Evolutionary conservation across 2,888 invertebrate genomes (phyloP).

Genomic region (Aphodius sticticus): DNA sequence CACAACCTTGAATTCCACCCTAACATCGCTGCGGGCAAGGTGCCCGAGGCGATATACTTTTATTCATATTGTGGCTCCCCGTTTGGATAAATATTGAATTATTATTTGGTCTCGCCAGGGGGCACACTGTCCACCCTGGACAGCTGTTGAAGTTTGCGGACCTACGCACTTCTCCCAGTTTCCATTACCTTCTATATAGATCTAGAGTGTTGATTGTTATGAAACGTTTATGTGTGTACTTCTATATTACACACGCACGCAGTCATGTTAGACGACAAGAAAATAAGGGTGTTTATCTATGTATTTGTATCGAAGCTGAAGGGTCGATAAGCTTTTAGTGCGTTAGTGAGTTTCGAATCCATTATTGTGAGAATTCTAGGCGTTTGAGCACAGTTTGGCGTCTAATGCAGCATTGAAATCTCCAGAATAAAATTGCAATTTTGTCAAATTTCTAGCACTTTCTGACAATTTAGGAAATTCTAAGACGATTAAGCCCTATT

Average conservation of each 20-base stretch:
- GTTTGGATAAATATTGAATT: neutral
- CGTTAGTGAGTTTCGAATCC: too few relatives aligned
- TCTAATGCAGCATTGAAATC: too few relatives aligned
- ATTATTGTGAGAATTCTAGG: too few relatives aligned
- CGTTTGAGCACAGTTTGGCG: too few relatives aligned
- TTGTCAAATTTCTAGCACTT: too few relatives aligned
- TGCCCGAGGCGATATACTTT: neutral
- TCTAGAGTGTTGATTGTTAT: neutral
- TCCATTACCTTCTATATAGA: neutral
- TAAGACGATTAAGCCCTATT: too few relatives aligned
- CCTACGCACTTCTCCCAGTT: neutral
- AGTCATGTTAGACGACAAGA: neutral
- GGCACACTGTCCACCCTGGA: neutral
- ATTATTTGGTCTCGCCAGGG: neutral
- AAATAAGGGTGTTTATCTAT: neutral
- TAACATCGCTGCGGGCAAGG: neutral
- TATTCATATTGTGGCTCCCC: neutral
- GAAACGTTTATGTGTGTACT: constrained; percentile 4
- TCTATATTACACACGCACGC: neutral
- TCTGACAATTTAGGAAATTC: too few relatives aligned
- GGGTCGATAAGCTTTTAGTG: neutral
- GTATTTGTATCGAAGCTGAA: neutral
- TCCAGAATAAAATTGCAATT: too few relatives aligned
- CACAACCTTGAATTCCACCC: neutral
- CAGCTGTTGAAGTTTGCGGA: neutral